phyloP scores from a whole-genome alignment of 1,140 invertebrate species.

The Drosophila arawakana region DNA sequence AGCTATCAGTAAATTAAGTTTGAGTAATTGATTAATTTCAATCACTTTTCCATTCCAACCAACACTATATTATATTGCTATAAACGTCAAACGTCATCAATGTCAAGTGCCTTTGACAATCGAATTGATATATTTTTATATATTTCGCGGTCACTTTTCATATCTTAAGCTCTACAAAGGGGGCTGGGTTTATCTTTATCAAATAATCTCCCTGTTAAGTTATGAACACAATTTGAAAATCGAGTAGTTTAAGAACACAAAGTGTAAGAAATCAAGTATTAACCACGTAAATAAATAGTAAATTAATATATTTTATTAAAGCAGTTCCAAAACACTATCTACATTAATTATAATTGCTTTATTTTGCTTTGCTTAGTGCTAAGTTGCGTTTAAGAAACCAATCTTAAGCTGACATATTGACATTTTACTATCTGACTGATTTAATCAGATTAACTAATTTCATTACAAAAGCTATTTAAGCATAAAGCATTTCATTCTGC shows the following conservation, averaged over 20 bases:
- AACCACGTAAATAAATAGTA: too few species aligned
- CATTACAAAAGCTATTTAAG: not conserved
- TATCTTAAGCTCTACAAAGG: not conserved
- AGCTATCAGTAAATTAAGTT: slow-evolving; percentile 10
- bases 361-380: too few species aligned
- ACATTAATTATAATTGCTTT: too few species aligned
- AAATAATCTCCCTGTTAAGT: not conserved
- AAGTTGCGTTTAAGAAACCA: too few species aligned
- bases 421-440: not conserved
- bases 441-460: not conserved
- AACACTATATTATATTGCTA: not conserved
- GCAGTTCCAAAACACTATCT: too few species aligned
- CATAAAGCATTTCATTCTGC: not conserved
- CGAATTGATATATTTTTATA: not conserved
- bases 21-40: slow-evolving; percentile 3
- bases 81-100: slow-evolving; percentile 2
- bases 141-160: not conserved
- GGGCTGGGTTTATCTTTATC: not conserved
- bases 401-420: too few species aligned
- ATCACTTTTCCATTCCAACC: not conserved
- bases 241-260: too few species aligned
- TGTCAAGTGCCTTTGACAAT: not conserved
- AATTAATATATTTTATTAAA: too few species aligned
- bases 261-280: too few species aligned
- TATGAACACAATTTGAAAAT: too few species aligned